Base-by-base conservation (phyloP, 2,113 vertebrate genomes). In the Heliornis fulica region DNA sequence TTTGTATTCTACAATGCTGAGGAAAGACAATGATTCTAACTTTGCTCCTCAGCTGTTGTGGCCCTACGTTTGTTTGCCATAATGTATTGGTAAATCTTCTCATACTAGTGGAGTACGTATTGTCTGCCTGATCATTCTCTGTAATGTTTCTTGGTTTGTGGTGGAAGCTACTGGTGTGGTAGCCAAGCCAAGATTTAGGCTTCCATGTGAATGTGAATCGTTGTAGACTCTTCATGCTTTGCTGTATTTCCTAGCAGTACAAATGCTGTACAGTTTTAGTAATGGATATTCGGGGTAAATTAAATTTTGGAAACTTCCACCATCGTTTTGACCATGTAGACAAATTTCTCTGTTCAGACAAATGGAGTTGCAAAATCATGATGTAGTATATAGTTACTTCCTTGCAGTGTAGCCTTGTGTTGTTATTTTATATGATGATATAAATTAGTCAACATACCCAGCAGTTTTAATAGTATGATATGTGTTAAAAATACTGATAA, bases 21-120 rank as follows among this genome's bases (percentile, higher is more conserved):
- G 48, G 25, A 50, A 57, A 46, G 43, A 40, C 38, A 57, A 7
- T 41, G 18, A 38, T 82, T 56, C 8, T 68, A 45, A 53, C 31
- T 89, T 71, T 7, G 10, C 40, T 68, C 8, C 23, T 61, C 19
- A 32, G 61, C 34, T 80, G 5, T 61, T 7, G 1, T 50, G 41
- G 11, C 19, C 36, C 16, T 21, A 63, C 15, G 65, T 26, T 3
- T 20, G 16, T 45, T 90, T 14, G 41, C 41, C 29, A 1, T 31
- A 40, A 59, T 12, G 11, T 12, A 13, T 10, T 17, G 41, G 26
- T 61, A 45, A 40, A 61, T 83, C 13, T 31, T 74, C 50, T 53
- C 0, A 0, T 46, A 15, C 70, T 40, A 10, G 23, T 57, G 32
- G 45, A 63, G 13, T 36, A 16, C 3, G 9, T 43, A 10, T 9